phyloP scores from a whole-genome alignment of 2,113 vertebrate genomes.

The Gymnobelideus leadbeateri region DNA sequence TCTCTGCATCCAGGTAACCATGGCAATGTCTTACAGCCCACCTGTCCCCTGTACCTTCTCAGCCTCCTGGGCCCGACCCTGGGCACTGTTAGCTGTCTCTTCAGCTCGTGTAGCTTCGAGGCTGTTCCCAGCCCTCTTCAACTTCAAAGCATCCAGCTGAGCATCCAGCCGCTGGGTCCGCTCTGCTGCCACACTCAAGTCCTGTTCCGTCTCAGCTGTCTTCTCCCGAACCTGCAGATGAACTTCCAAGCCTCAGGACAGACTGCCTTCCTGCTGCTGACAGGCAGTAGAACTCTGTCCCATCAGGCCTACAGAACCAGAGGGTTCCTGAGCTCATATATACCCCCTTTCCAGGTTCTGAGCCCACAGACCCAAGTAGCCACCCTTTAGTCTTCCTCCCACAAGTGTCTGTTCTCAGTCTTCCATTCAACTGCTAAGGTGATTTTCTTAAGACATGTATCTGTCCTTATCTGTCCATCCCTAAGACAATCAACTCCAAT shows the following conservation, averaged over 20 bases:
- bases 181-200: conserved; percentile 87
- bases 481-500: background rate
- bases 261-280: rapidly evolving
- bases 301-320: background rate
- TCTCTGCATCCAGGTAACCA: rapidly evolving
- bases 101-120: conserved; percentile 92
- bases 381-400: background rate
- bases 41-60: conserved; percentile 89
- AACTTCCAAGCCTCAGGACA: rapidly evolving
- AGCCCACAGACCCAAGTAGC: background rate
- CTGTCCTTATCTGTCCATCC: background rate
- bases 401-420: background rate
- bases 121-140: conserved; percentile 94
- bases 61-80: conserved; percentile 92
- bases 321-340: background rate
- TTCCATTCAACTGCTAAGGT: background rate
- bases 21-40: background rate
- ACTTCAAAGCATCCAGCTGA: conserved; percentile 90
- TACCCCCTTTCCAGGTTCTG: background rate
- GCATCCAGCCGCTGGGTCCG: conserved; percentile 86
- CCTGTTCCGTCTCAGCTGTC: conserved; percentile 86
- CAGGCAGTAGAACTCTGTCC: background rate
- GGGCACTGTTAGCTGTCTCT: conserved; percentile 90
- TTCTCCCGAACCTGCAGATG: conserved; percentile 89
- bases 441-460: background rate